A percentile compares a stretch with the other conserved stretches of the same genome.
These are phyloP conservation scores for Lithophane socia DNA, from an alignment of 2,888 invertebrate species.

Conservation along the genomic window DNA sequence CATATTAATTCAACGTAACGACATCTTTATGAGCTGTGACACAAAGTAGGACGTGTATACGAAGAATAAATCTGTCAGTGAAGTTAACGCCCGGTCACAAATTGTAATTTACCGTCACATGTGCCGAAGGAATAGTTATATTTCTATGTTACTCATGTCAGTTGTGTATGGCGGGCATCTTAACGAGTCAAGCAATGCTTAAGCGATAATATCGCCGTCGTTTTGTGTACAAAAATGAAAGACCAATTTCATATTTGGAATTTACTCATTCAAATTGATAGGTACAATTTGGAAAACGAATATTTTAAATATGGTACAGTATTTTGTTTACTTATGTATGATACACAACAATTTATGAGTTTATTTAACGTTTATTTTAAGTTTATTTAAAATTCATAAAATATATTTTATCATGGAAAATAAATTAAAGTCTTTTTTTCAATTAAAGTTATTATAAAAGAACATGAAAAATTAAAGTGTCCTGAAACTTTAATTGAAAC, in stretches of 20 bases:
- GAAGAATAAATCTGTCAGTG: slow-evolving; percentile 87
- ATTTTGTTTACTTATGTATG: not conserved
- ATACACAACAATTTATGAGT: not conserved
- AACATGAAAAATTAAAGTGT: not conserved
- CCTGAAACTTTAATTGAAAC: not conserved
- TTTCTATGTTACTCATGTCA: slow-evolving; percentile 61
- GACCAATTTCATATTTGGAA: not conserved
- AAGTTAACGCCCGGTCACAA: slow-evolving; percentile 85
- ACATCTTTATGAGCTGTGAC: slow-evolving; percentile 88
- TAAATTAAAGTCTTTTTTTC: not conserved
- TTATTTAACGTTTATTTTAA: too few species aligned
- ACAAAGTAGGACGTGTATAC: slow-evolving; percentile 86
- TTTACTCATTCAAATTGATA: slow-evolving; percentile 2
- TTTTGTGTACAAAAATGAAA: not conserved
- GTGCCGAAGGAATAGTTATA: slow-evolving; percentile 76
- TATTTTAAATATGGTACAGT: not conserved
- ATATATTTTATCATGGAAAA: not conserved
- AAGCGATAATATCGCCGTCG: slow-evolving; percentile 14
- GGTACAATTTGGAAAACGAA: not conserved
- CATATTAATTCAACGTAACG: slow-evolving; percentile 85
- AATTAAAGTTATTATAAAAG: not conserved
- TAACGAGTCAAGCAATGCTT: slow-evolving; percentile 26
- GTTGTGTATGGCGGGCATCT: slow-evolving; percentile 33
- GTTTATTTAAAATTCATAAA: not conserved
- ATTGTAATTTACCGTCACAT: slow-evolving; percentile 86